Evolutionary conservation across 2,797 vertebrate genomes (phyloP), one percentile per base, ranked within the genome.

Genomic region (Aldrovandia affinis): DNA sequence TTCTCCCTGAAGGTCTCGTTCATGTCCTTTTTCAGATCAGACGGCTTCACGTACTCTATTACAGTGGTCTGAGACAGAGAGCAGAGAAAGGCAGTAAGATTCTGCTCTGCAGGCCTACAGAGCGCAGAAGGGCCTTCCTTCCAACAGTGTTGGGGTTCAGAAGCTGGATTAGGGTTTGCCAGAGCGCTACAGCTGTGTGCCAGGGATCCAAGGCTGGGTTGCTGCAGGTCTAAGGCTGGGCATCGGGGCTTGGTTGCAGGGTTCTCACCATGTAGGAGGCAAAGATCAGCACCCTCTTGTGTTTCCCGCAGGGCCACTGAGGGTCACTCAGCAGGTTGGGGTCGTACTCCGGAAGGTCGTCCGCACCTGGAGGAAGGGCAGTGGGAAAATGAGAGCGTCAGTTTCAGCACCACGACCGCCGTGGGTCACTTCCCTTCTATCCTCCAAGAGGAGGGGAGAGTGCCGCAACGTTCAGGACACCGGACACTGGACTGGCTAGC

Each of bases 11-110:
- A 99, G 0, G 96, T 98, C 93, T 99, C 98, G 0, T 99, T 99
- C 98, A 99, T 99, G 92, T 98, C 96, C 90, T 99, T 99, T 92
- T 99, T 99, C 94, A 99, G 95, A 91, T 99, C 98, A 0, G 97
- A 97, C 0, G 98, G 98, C 89, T 99, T 99, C 89, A 99, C 98
- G 0, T 99, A 99, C 89, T 99, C 98, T 9, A 99, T 97, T 20
- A 99, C 94, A 0, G 98, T 99, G n/a, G 98, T 99, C 98, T 99
- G 93, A 80, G 91, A 89, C 59, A 85, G 65, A 85, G 28, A 54
- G n/a, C 18, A 81, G 39, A 61, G 57, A 47, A 6, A 1, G 2
- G 25, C 2, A 61, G n/a, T n/a, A n/a, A n/a, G n/a, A n/a, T n/a
- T n/a, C n/a, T n/a, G n/a, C n/a, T n/a, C n/a, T n/a, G n/a, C n/a